Evolutionary conservation across 2,113 vertebrate species (phyloP).

Genomic region (Bambusicola thoracicus): DNA sequence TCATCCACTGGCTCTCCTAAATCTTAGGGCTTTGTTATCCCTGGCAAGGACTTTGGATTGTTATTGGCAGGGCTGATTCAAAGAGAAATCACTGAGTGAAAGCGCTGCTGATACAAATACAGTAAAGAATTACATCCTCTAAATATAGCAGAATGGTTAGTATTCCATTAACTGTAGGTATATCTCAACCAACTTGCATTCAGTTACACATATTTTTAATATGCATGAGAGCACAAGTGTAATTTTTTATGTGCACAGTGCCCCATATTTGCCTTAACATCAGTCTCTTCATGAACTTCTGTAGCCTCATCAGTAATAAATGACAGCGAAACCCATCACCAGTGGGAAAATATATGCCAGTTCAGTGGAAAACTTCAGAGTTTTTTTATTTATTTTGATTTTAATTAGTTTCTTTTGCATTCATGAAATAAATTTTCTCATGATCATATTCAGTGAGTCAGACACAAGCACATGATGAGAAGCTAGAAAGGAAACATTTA

Average conservation of each 20-base stretch:
- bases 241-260: background rate
- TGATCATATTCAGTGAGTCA: background rate
- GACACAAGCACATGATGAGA: background rate
- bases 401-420: background rate
- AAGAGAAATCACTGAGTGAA: background rate
- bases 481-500: background rate
- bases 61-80: background rate
- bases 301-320: background rate
- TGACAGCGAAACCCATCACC: background rate
- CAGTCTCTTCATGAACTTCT: background rate
- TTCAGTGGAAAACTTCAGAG: background rate
- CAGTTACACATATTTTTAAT: background rate
- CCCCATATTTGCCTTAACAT: background rate
- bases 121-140: background rate
- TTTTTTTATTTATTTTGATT: background rate
- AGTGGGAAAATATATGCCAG: background rate
- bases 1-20: background rate
- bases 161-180: background rate
- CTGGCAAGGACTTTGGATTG: background rate
- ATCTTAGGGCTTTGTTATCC: background rate
- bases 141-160: background rate
- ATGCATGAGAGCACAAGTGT: background rate
- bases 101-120: background rate
- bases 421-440: background rate
- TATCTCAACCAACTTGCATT: background rate